phyloP scores from a whole-genome alignment of 2,113 vertebrate genomes.

The Chitala chitala region DNA sequence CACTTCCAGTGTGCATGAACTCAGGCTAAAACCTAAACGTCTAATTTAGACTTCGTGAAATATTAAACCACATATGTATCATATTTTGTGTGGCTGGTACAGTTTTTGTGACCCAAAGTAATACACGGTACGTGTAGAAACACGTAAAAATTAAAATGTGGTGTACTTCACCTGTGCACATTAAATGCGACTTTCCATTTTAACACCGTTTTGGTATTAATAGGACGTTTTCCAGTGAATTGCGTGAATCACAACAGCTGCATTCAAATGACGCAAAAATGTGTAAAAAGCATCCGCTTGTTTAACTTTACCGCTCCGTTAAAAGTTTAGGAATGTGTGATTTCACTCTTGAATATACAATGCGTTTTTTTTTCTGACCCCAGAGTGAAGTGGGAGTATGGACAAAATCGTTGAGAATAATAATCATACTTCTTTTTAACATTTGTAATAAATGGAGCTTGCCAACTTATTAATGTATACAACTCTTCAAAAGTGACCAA shows the following conservation, averaged over 20 bases:
- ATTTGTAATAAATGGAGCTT: too few species aligned
- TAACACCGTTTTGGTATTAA: not conserved
- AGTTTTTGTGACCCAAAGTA: too few species aligned
- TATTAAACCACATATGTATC: too few species aligned
- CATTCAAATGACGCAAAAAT: slow-evolving; percentile 41
- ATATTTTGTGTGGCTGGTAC: too few species aligned
- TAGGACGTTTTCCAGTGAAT: not conserved
- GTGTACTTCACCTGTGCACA: not conserved
- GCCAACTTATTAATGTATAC: slow-evolving; percentile 46
- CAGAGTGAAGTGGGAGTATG: slow-evolving; percentile 38
- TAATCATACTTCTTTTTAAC: too few species aligned
- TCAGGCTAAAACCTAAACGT: too few species aligned
- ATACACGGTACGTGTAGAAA: too few species aligned
- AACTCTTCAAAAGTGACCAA: slow-evolving; percentile 32
- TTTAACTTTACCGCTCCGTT: slow-evolving; percentile 25
- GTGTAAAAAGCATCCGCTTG: slow-evolving; percentile 31
- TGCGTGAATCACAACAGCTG: slow-evolving; percentile 24
- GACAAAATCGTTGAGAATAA: too few species aligned
- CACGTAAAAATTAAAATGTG: too few species aligned
- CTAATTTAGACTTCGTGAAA: too few species aligned
- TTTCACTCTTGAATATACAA: slow-evolving; percentile 36
- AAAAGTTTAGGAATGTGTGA: slow-evolving; percentile 41
- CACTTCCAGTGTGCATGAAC: slow-evolving; percentile 2
- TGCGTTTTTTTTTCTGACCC: slow-evolving; percentile 41
- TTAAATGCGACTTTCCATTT: not conserved